Conservation (phyloP, 2,888 invertebrate species). For the Leucophenga maculata region DNA sequence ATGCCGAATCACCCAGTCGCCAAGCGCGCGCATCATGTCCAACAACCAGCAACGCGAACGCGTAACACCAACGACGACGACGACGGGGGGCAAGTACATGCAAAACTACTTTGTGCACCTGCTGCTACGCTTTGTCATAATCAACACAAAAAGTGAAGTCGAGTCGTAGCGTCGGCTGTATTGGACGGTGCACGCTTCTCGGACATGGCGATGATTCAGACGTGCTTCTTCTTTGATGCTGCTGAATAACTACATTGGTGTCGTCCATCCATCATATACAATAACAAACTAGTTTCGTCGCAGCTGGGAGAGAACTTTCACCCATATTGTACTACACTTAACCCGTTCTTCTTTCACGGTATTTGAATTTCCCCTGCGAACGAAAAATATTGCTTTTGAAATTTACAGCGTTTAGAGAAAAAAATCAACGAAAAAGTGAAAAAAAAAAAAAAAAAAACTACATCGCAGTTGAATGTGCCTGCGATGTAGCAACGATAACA, state of each 20-base stretch:
- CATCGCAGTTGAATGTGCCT: conserved; percentile 43
- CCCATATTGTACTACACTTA: neutral
- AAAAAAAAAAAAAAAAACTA: conserved; percentile 31
- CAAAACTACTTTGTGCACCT: conserved; percentile 52
- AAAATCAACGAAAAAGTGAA: neutral
- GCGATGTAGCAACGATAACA: conserved; percentile 27
- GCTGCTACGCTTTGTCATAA: conserved; percentile 47
- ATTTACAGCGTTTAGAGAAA: conserved; percentile 52
- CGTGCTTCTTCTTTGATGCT: conserved; percentile 26
- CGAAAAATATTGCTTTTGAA: conserved; percentile 56
- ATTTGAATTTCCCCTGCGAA: conserved; percentile 65
- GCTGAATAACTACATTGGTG: neutral
- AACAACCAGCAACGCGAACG: neutral
- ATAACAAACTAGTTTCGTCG: conserved; percentile 1
- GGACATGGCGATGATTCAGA: conserved; percentile 20
- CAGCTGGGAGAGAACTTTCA: conserved; percentile 8
- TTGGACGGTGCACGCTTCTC: neutral
- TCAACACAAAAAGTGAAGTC: conserved; percentile 36
- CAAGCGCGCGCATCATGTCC: neutral
- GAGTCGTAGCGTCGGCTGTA: conserved; percentile 14
- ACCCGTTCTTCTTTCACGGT: conserved; percentile 42
- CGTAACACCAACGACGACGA: conserved; percentile 45
- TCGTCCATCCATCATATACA: neutral
- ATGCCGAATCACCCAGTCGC: conserved; percentile 22
- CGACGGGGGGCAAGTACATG: conserved; percentile 42